Percentiles rank a stretch among this genome's conserved stretches.
These are phyloP conservation scores for Muscina levida DNA, from an alignment of 2,888 invertebrate species.

Conservation along the genomic window DNA sequence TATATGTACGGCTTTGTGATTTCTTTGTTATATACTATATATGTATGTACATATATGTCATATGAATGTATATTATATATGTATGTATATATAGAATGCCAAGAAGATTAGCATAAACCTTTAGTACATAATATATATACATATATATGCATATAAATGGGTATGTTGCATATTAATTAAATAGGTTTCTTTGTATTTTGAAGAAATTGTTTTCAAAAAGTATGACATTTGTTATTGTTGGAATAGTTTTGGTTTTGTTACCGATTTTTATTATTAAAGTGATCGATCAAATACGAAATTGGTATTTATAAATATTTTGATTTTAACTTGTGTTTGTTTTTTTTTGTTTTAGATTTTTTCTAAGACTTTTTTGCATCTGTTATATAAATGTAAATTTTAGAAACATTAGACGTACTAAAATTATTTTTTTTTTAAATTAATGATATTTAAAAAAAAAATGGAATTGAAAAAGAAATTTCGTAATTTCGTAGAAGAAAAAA, in stretches of 20 bases:
- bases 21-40: conserved; percentile 7
- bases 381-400: too few relatives aligned
- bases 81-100: conserved; percentile 45
- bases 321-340: conserved; percentile 46
- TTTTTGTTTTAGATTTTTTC: not conserved
- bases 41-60: not conserved
- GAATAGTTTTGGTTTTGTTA: conserved; percentile 33
- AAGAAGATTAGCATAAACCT: conserved; percentile 49
- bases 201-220: conserved; percentile 60
- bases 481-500: too few relatives aligned
- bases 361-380: too few relatives aligned
- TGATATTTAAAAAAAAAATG: too few relatives aligned
- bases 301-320: conserved; percentile 34
- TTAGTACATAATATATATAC: conserved; percentile 47
- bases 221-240: conserved; percentile 32
- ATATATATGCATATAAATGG: conserved; percentile 34
- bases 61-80: conserved; percentile 18
- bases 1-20: conserved; percentile 14
- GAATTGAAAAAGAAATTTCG: too few relatives aligned
- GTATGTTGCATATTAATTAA: conserved; percentile 26
- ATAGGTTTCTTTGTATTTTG: conserved; percentile 38
- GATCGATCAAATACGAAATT: conserved; percentile 28
- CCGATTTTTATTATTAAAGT: conserved; percentile 16
- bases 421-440: too few relatives aligned
- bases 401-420: too few relatives aligned